Evolutionary conservation across 2,113 vertebrate genomes (phyloP).

Genomic region (Pachycephala philippinensis): DNA sequence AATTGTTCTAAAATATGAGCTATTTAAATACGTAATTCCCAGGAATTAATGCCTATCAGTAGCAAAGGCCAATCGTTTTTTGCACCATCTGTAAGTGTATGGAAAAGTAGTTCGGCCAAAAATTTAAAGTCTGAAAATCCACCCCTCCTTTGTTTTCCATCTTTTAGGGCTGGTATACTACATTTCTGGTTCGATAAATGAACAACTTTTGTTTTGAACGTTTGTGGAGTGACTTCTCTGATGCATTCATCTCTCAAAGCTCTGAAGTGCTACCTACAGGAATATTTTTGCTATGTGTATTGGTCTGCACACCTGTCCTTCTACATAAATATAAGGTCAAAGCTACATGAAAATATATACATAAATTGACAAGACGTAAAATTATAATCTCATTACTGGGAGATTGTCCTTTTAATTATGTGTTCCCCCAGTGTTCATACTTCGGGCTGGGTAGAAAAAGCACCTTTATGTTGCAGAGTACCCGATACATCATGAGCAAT

Average conservation of each 20-base stretch:
- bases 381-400: neutral
- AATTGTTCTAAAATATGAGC: slow-evolving; percentile 64
- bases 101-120: neutral
- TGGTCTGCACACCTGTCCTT: neutral
- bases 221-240: neutral
- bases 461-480: neutral
- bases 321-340: neutral
- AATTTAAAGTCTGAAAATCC: neutral
- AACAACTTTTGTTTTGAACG: neutral
- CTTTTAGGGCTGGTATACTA: neutral
- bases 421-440: neutral
- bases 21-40: slow-evolving; percentile 65
- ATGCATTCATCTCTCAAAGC: neutral
- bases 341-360: neutral
- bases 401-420: neutral
- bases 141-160: neutral
- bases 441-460: neutral
- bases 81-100: neutral
- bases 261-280: neutral
- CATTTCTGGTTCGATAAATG: neutral
- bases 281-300: neutral
- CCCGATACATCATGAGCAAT: neutral
- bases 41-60: slow-evolving; percentile 31
- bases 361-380: neutral
- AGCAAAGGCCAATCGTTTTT: slow-evolving; percentile 21